Evolutionary conservation across 2,113 vertebrate genomes (phyloP), one percentile per base, ranked within the genome.

Genomic region (Isichthys henryi): DNA sequence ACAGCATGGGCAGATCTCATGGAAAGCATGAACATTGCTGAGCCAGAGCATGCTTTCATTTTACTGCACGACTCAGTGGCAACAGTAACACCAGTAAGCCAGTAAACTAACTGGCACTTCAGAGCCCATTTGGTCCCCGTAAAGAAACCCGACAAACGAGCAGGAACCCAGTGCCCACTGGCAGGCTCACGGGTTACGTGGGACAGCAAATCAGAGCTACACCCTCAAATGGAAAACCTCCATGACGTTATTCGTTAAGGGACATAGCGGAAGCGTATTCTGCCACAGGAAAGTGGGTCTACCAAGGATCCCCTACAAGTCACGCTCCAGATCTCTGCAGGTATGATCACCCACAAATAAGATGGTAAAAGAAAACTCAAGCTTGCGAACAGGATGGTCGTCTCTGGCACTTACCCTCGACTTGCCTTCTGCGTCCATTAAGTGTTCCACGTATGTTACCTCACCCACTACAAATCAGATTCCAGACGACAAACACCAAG

Each of bases 391-490:
- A 94, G 91, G 35, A 94, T 88, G 94, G 95, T 95, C 95, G 95
- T 94, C 98, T 98, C 96, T 95, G 96, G 31, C 97, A 99, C 98
- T 99, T 99, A 99, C 98, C 98, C 98, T 99, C 96, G 98, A 99
- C 97, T 99, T 99, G 96, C 98, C 98, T 99, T 99, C 98, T 95
- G 97, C 98, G 98, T 99, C 98, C 98, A 98, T 98, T 99, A 99
- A 99, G 98, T 99, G 98, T 97, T 99, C 98, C 98, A 99, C 98
- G 98, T 99, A 99, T 97, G 98, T 99, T 97, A 99, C 98, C 98
- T 99, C 98, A 99, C 98, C 98, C 98, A 99, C 98, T 99, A 99
- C 97, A 99, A 99, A 99, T 98, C 97, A 99, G 98, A 99, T 98
- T 98, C 98, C 98, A 98, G 98, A 98, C 97, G 98, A 99, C 97